These are phyloP conservation scores for Scolopax rusticola DNA, from an alignment of 2,797 vertebrate species.

Conservation along the genomic window DNA sequence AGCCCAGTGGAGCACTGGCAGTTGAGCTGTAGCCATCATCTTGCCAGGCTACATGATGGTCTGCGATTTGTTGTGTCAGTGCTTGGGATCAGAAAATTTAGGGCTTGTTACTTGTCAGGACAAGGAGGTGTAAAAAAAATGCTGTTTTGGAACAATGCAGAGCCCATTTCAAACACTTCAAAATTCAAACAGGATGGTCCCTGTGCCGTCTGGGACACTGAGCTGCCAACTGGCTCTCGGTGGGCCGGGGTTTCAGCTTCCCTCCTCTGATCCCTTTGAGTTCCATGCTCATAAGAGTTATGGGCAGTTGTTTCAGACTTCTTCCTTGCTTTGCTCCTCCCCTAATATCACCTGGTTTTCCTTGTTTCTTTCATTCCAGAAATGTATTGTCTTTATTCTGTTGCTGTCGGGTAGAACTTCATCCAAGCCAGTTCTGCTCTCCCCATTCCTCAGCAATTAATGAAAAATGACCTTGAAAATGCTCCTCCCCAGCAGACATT, in stretches of 20 bases:
- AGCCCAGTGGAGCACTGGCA: rapidly evolving
- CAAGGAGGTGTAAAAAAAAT: background rate
- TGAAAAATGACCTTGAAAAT: background rate
- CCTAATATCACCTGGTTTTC: background rate
- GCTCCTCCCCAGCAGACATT: background rate
- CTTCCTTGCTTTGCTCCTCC: background rate
- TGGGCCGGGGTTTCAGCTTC: background rate
- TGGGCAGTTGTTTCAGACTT: background rate
- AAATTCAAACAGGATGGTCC: background rate
- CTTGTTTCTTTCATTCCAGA: background rate
- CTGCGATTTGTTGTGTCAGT: background rate
- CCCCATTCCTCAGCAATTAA: background rate
- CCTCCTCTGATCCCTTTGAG: background rate
- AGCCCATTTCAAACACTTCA: background rate
- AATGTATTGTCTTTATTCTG: background rate
- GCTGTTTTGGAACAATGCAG: background rate
- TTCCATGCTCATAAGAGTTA: background rate
- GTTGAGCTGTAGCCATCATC: no score
- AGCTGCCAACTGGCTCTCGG: background rate
- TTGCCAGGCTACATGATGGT: background rate
- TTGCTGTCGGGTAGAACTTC: background rate
- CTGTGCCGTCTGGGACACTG: rapidly evolving
- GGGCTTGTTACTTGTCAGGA: rapidly evolving
- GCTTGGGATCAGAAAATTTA: rapidly evolving
- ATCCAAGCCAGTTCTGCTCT: background rate